Evolutionary conservation across 1,140 invertebrate species (phyloP), one percentile per base, ranked within the genome.

Genomic region (Musca domestica): DNA sequence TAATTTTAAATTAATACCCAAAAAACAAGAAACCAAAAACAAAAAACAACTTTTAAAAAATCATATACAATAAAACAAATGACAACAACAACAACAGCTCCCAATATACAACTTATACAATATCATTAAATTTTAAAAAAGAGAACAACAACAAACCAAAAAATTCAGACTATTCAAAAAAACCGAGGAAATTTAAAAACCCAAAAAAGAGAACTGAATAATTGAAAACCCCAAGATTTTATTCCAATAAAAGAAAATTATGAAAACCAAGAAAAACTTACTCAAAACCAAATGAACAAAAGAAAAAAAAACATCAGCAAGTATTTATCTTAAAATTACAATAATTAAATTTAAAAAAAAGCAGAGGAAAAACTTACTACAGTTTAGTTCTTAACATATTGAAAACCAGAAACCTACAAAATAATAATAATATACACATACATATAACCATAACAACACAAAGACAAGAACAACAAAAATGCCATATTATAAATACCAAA

Each of bases 181-280:
- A 22, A 63, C 61, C 63, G 17, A 41, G 27, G 12, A 64, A 30
- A 34, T 27, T 61, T 64, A 34, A 68, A 64, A 61, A 52, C 52
- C n/a, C 48, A 67, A 48, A 67, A 48, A 68, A 68, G 67, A 68
- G 67, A 68, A 68, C 67, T 68, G 67, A 68, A 65, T 64, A 65
- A 68, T 68, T 65, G 67, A 61, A 61, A 61, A 41, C 34, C 34
- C 48, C 54, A 63, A 64, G 61, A 68, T 68, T 68, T 68, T 68
- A 68, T 52, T 68, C 49, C 47, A 25, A 68, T 61, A 63, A 63
- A 68, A 64, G 41, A 63, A 64, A 63, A 64, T 64, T 41, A 12
- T 19, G 10, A 69, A 68, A 63, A 15, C 17, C 27, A 48, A 48
- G 6, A 64, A 64, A 64, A 20, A 64, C 23, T 64, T 64, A 34